These are phyloP conservation scores for Acanthornis magna DNA, from an alignment of 2,797 vertebrate species.

Conservation along the genomic window DNA sequence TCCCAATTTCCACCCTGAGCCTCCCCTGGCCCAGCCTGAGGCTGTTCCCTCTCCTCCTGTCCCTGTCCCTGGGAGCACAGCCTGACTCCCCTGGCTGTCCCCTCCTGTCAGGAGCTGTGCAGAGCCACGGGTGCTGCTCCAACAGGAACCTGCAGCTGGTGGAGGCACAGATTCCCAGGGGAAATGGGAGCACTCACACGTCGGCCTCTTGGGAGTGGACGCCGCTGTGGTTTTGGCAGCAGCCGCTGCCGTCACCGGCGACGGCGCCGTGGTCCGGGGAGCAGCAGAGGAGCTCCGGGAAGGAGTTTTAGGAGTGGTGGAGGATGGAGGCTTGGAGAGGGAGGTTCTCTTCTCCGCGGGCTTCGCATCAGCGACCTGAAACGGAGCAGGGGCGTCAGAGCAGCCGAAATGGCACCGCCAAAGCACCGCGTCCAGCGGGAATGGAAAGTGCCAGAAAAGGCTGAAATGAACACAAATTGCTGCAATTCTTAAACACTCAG, in stretches of 20 bases:
- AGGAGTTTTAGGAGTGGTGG: conserved; percentile 60
- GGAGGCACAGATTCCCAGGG: no score
- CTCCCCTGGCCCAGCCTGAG: neutral
- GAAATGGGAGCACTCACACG: conserved; percentile 65
- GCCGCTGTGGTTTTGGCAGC: conserved; percentile 24
- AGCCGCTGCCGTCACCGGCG: conserved; percentile 22
- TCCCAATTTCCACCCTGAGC: neutral
- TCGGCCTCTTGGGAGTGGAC: conserved; percentile 78
- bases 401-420: accelerated
- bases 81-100: accelerated
- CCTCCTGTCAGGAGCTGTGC: neutral
- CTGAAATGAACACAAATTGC: accelerated
- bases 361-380: conserved; percentile 70
- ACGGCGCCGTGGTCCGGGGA: conserved; percentile 55
- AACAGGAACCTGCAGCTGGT: neutral
- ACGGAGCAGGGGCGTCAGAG: accelerated
- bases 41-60: neutral
- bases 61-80: neutral
- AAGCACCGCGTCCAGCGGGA: accelerated
- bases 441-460: accelerated
- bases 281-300: conserved; percentile 70
- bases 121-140: neutral
- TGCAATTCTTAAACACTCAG: neutral
- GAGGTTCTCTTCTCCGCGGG: conserved; percentile 78
- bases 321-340: conserved; percentile 75